Base-by-base conservation (phyloP, 2,888 invertebrate genomes). In the Altica lythri region DNA sequence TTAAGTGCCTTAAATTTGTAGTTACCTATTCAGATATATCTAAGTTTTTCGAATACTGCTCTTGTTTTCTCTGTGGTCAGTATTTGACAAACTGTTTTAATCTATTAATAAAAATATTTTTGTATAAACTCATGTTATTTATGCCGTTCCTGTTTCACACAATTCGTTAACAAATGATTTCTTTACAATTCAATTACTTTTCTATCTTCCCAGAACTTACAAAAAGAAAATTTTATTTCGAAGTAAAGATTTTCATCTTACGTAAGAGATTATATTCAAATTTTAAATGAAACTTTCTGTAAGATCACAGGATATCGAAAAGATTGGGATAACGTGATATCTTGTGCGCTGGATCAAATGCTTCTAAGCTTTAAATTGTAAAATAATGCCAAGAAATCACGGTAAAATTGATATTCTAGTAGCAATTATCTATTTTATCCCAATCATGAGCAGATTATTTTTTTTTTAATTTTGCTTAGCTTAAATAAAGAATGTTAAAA, bases 181-280 rank as follows among this genome's bases (percentile, higher is more conserved):
- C 60, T 60, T 60, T 58, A 55, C 57, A 60, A 64, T 65, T 65
- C 64, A 65, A 65, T 65, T 65, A 65, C 61, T 59, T 55, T 54
- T 19, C 53, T 55, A 56, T 60, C 55, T 56, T 40, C 30, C 38
- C 18, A 34, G 14, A 56, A 58, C 38, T 57, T 45, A 10, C 43
- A 9, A 34, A 52, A 55, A 32, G 42, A 30, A 44, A 49, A 48
- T 60, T 56, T 58, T 55, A 52, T 48, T 47, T 30, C 53, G 29
- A 53, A 48, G 48, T 49, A 45, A 54, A 46, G 49, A 49, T 49
- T 40, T 49, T 49, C 51, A 47, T 52, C 34, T 55, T 50, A 53
- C 55, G 22, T 29, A 34, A 13, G 25, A 45, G 53, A 55, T 55
- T 45, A 55, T 57, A 53, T 57, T 55, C 51, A 52, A 48, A 53